Percentiles rank a stretch among this genome's conserved stretches.
Evolutionary conservation across 2,888 invertebrate species (phyloP).

Genomic region (Erpobdella octoculata): DNA sequence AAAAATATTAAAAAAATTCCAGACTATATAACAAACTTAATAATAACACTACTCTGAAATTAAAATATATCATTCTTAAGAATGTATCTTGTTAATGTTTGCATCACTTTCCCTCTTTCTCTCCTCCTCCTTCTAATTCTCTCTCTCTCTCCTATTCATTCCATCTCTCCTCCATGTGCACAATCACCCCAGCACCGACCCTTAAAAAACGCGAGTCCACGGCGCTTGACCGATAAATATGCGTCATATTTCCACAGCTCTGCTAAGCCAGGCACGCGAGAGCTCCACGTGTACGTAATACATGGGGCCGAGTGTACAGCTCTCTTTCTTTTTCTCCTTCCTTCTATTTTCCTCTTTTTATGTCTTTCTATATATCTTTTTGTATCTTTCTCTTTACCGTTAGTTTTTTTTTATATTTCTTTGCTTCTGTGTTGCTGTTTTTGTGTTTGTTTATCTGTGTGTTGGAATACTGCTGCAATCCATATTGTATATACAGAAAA

Average conservation of each 20-base stretch:
- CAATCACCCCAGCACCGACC: slow-evolving; percentile 16
- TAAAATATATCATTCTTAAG: neutral
- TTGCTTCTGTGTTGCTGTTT: neutral
- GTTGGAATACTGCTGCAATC: too few species aligned
- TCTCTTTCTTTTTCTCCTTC: neutral
- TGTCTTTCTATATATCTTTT: neutral
- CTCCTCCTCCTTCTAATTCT: neutral
- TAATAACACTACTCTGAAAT: too few species aligned
- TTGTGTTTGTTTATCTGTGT: neutral
- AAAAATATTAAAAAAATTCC: too few species aligned
- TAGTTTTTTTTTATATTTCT: neutral
- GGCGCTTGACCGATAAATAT: slow-evolving; percentile 26
- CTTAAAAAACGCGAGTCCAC: slow-evolving; percentile 13
- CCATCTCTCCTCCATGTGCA: slow-evolving; percentile 3
- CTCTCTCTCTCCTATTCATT: neutral
- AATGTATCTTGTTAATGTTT: neutral
- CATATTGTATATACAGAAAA: neutral
- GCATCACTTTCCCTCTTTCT: neutral
- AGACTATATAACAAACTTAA: too few species aligned
- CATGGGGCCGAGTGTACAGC: neutral
- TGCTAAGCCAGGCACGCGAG: slow-evolving; percentile 13
- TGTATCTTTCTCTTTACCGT: neutral
- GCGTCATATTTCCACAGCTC: slow-evolving; percentile 28
- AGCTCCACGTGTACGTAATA: neutral
- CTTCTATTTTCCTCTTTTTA: neutral